phyloP scores from a whole-genome alignment of 2,888 invertebrate genomes.

The Germaria angustata region DNA sequence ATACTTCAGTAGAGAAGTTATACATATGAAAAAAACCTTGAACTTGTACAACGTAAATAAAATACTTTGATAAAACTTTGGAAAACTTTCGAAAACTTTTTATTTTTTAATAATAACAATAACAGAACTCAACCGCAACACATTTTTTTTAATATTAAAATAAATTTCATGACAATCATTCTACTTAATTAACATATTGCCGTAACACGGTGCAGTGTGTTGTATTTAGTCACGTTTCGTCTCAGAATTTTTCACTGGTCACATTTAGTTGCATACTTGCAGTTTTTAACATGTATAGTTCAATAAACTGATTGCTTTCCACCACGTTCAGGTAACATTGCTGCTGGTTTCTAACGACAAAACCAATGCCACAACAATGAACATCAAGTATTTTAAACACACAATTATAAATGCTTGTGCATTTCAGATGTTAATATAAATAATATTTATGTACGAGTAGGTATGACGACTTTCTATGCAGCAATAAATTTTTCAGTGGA shows the following conservation, averaged over 20 bases:
- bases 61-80: neutral
- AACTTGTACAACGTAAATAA: conserved; percentile 10
- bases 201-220: neutral
- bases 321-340: conserved; percentile 7
- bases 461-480: neutral
- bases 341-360: conserved; percentile 45
- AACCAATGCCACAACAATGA: conserved; percentile 50
- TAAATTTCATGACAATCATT: neutral
- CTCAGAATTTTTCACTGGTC: neutral
- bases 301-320: conserved; percentile 42
- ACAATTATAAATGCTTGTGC: neutral
- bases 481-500: neutral
- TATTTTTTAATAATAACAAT: neutral
- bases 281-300: conserved; percentile 17
- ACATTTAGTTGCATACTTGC: neutral
- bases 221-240: neutral
- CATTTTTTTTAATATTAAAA: conserved; percentile 3
- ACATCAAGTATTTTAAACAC: conserved; percentile 20
- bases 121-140: neutral
- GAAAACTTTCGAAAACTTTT: neutral
- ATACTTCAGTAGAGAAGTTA: too few species aligned
- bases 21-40: conserved; percentile 3
- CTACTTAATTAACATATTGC: neutral
- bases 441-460: conserved; percentile 17
- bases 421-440: neutral